Percentiles rank a stretch among this genome's conserved stretches.
phyloP scores from a whole-genome alignment of 1,140 invertebrate genomes.

The Sycobia sp. region DNA sequence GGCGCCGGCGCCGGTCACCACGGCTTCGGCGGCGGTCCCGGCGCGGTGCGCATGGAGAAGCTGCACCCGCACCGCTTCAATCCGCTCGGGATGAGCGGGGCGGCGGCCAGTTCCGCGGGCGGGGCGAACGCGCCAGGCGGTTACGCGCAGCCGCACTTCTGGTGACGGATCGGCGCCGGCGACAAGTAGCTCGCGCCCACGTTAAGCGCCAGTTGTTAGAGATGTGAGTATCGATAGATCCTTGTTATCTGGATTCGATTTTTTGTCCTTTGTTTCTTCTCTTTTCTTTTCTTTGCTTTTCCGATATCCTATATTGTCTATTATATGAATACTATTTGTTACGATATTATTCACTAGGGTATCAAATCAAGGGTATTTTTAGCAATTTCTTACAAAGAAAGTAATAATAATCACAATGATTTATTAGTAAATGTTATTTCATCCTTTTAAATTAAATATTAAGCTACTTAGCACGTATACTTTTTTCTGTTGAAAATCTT shows the following conservation, averaged over 20 bases:
- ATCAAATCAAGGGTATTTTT: too few relatives aligned
- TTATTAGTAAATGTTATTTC: too few relatives aligned
- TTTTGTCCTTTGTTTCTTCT: background rate
- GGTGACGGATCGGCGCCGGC: conserved; percentile 46
- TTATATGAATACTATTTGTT: too few relatives aligned
- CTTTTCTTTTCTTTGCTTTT: too few relatives aligned
- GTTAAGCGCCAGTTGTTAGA: conserved; percentile 12
- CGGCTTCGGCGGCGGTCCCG: conserved; percentile 53
- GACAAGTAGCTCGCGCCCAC: conserved; percentile 11
- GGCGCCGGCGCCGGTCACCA: conserved; percentile 49
- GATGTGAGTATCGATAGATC: conserved; percentile 22
- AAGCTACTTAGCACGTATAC: too few relatives aligned
- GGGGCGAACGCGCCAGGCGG: conserved; percentile 47
- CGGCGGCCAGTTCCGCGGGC: conserved; percentile 41
- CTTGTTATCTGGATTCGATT: background rate
- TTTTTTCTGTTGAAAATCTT: too few relatives aligned
- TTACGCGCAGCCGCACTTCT: conserved; percentile 59
- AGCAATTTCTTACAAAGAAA: too few relatives aligned
- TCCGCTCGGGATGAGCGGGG: conserved; percentile 59
- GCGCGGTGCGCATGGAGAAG: conserved; percentile 62
- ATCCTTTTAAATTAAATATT: too few relatives aligned
- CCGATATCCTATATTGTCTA: too few relatives aligned
- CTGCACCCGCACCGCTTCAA: conserved; percentile 60
- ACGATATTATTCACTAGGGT: too few relatives aligned
- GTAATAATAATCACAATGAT: too few relatives aligned